Base-by-base conservation (phyloP, 2,888 invertebrate genomes). In the Acrobasis suavella region DNA sequence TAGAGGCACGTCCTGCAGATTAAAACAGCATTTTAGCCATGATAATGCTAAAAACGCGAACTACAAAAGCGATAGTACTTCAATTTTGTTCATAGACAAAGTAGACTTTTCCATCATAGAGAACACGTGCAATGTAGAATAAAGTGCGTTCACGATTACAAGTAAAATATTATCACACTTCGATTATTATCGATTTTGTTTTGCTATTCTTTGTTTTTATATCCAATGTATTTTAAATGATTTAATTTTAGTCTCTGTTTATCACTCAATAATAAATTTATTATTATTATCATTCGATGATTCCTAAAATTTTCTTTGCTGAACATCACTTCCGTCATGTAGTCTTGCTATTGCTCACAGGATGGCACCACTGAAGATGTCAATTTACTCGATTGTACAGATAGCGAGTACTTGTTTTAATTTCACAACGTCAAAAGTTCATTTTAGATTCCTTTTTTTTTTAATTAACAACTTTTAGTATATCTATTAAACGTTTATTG, bases 21-120 rank as follows among this genome's bases (percentile, higher is more conserved):
- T 85, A 82, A 74, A 89, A 82, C 73, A 83, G 86, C 87, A 88
- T 87, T 87, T 86, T 86, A 84, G 78, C 85, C 87, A 89, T 88
- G 85, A 84, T 88, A 85, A 73, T 81, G 84, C 84, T 86, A 83
- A 88, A 90, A 91, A 89, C 86, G 89, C 88, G 86, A 56, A 89
- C 85, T 89, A 86, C 85, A 89, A 91, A 89, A 89, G 87, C 89
- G 86, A 87, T 85, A 83, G 80, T 83, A 85, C 85, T 85, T 85
- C 80, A 89, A 83, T 89, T 90, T 86, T 87, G 82, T 80, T 78
- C 83, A 87, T 80, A 87, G 87, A 88, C 67, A 81, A 78, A 70
- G 68, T 79, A 84, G 82, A 82, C 58, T 73, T 75, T 68, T 62
- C 62, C 60, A 63, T 64, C 76, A 84, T 73, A 83, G 81, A 83